Evolutionary conservation across 2,797 vertebrate genomes (phyloP), one percentile per base, ranked within the genome.

Genomic region (Neosalanx taihuensis): DNA sequence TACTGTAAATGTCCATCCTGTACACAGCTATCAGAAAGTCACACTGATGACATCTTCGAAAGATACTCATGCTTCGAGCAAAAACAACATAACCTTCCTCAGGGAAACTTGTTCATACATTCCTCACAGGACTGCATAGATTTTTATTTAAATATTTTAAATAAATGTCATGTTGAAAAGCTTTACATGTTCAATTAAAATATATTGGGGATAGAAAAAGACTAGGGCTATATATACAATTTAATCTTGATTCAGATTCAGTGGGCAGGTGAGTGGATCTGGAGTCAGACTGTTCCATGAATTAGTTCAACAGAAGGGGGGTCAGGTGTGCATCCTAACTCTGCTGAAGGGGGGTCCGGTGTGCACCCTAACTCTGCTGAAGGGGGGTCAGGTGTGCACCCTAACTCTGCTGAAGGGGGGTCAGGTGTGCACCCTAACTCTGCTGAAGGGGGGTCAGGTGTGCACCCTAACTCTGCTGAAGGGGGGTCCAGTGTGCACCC

Each of bases 111-210:
- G 51, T 56, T 56, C 15, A 46, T 46, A 56, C 4, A n/a, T 1
- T 53, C 10, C 13, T 31, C 46, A 64, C 7, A 64, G 62, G 18
- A 37, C 62, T 35, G 12, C 3, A n/a, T 9, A 12, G 3, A 35
- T 35, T 20, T 20, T 12, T 10, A n/a, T 64, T 18, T 37, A 18
- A 6, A 12, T 10, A 64, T 64, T 72, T 51, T 73, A 10, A 33
- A 41, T 20, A 66, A 75, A 6, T 73, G 12, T 0, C 63, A 63
- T 41, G 17, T 73, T 46, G 61, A 72, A 17, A 17, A 49, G 67
- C 23, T 72, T 68, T 53, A 75, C 15, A 70, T 9, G 58, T 26
- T 31, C 75, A 56, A 71, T 64, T 7, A 69, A 56, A 58, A 60
- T 13, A 56, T 66, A 26, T 26, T 30, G 70, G 74, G 66, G 20